Percentiles rank a stretch among this genome's conserved stretches.
Evolutionary conservation across 2,888 invertebrate species (phyloP).

Genomic region (Leptodirus hochenwartii): DNA sequence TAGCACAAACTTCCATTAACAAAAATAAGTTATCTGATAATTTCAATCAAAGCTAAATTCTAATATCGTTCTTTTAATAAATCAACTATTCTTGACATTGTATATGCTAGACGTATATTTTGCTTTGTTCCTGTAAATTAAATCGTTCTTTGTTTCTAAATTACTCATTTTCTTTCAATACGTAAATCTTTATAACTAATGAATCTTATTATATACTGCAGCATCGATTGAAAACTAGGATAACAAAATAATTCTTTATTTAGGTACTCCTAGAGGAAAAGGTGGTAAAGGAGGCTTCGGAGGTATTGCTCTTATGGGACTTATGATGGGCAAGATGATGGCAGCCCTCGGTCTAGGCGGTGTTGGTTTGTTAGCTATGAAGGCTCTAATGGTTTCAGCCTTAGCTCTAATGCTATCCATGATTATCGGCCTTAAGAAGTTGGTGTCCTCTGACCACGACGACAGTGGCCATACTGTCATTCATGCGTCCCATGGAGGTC

Average conservation of each 20-base stretch:
- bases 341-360: slow-evolving; percentile 60
- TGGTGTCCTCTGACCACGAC: slow-evolving; percentile 35
- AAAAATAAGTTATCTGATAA: no score
- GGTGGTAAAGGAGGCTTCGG: slow-evolving; percentile 33
- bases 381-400: slow-evolving; percentile 39
- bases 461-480: slow-evolving; percentile 30
- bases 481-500: slow-evolving; percentile 31
- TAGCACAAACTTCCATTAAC: no score
- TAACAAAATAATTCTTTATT: slow-evolving; percentile 11
- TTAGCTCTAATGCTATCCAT: slow-evolving; percentile 56
- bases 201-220: no score
- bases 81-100: no score
- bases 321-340: slow-evolving; percentile 63
- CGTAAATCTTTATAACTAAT: no score
- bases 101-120: no score
- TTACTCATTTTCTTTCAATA: no score
- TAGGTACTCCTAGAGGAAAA: slow-evolving; percentile 41
- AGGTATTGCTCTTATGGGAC: slow-evolving; percentile 38
- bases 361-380: slow-evolving; percentile 59
- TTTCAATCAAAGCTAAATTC: no score
- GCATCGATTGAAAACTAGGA: no score
- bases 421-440: slow-evolving; percentile 56
- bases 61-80: no score
- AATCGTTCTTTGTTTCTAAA: no score
- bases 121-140: no score